Percentiles rank a stretch among this genome's conserved stretches.
These are phyloP conservation scores for Schizaphis graminum DNA, from an alignment of 2,888 invertebrate genomes.

Conservation along the genomic window DNA sequence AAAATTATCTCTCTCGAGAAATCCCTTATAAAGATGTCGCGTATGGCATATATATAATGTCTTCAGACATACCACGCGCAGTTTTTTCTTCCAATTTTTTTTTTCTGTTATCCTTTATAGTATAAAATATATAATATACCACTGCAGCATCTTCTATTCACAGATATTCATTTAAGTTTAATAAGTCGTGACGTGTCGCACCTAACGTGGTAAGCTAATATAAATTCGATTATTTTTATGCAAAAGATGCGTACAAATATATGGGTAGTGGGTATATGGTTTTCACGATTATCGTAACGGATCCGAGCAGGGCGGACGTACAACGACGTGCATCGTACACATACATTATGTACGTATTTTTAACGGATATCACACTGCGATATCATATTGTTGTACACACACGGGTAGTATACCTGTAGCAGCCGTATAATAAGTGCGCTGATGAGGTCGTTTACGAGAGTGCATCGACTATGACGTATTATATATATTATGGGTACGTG, in stretches of 20 bases:
- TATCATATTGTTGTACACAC: neutral
- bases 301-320: neutral
- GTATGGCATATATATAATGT: neutral
- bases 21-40: neutral
- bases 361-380: neutral
- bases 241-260: neutral
- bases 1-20: neutral
- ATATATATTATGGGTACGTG: neutral
- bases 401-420: neutral
- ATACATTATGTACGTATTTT: neutral
- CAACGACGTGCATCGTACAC: neutral
- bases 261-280: neutral
- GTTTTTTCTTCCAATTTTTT: neutral
- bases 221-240: neutral
- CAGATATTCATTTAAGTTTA: neutral
- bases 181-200: neutral
- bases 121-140: no score
- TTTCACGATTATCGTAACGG: neutral
- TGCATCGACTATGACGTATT: neutral
- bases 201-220: neutral
- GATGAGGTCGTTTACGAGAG: slow-evolving; percentile 21
- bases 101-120: neutral
- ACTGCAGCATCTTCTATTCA: no score
- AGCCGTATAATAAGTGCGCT: neutral
- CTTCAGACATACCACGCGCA: neutral